Percentiles rank a stretch among this genome's conserved stretches.
phyloP scores from a whole-genome alignment of 2,113 vertebrate species.

The Mixornis gularis region DNA sequence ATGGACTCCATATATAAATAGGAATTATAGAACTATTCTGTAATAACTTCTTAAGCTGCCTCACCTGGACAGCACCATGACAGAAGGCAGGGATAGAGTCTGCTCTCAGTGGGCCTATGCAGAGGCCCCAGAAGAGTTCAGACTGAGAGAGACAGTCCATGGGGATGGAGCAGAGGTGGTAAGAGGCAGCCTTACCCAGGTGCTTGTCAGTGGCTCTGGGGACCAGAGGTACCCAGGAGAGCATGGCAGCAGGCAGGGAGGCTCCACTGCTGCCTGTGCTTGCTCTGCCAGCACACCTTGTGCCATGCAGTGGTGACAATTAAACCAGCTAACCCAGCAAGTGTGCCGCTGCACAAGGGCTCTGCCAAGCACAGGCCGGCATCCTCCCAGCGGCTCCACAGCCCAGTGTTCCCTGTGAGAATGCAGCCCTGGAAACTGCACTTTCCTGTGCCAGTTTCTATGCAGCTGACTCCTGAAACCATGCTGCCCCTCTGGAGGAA shows the following conservation, averaged over 20 bases:
- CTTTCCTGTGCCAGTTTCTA: neutral
- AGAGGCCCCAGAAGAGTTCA: neutral
- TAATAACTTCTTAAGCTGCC: neutral
- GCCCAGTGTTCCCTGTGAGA: neutral
- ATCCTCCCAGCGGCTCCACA: accelerated
- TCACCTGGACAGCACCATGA: neutral
- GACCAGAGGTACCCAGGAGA: neutral
- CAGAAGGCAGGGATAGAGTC: neutral
- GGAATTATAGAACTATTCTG: neutral
- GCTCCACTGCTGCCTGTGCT: neutral
- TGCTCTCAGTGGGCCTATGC: neutral
- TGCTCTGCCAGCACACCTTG: neutral
- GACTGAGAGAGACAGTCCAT: accelerated
- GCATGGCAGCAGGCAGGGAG: neutral
- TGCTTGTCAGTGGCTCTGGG: accelerated
- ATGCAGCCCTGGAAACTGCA: neutral
- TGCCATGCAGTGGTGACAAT: neutral
- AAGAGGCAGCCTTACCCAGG: neutral
- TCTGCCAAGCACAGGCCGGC: neutral
- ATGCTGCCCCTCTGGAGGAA: neutral
- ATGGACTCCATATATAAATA: neutral
- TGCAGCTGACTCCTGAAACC: neutral
- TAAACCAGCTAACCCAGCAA: neutral
- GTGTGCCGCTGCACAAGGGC: accelerated
- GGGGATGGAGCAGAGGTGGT: neutral